Base-by-base conservation (phyloP, 2,888 invertebrate genomes). In the Pherbina coryleti region DNA sequence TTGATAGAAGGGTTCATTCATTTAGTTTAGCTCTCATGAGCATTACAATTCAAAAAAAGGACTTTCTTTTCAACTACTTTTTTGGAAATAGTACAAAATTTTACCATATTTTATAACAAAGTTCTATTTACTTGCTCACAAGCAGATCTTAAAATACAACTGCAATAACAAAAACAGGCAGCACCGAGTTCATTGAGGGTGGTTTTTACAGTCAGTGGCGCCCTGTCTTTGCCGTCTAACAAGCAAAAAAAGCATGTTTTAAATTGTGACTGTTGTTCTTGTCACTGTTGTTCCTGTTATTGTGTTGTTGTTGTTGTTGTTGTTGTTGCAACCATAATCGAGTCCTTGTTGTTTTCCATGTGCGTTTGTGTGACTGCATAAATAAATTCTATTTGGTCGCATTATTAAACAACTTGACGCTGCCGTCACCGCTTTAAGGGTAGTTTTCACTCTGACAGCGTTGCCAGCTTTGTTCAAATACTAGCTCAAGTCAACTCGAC, bases 341-440 rank as follows among this genome's bases (percentile, higher is more conserved):
- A 72, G 37, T 60, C 28, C 25, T 34, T 60, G 17, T 31, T 53
- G 9, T 67, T 37, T n/a, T 17, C 7, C 22, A 22, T 44, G 19
- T 67, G 49, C 22, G 67, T 67, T 37, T 67, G 19, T 28, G 14
- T 67, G 37, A 44, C 67, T 19, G 37, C 19, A 11, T 67, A 67
- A 64, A 51, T 71, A 73, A 73, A 62, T 62, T 73, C 62, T 62
- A 73, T 73, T 73, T 73, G 49, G 49, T 25, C 49, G 37, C 73
- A 62, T 62, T 62, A 62, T 28, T 11, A 72, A 57, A 37, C 55
- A 57, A 57, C 72, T 37, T 72, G 34, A 44, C 57, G 55, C 37
- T 57, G 72, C 37, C 57, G 51, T 25, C 64, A 14, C 25, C 17
- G 19, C 51, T 69, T 57, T 44, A 71, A 34, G 72, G 72, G 72